phyloP scores from a whole-genome alignment of 2,888 invertebrate genomes.

The Phengaris arion region DNA sequence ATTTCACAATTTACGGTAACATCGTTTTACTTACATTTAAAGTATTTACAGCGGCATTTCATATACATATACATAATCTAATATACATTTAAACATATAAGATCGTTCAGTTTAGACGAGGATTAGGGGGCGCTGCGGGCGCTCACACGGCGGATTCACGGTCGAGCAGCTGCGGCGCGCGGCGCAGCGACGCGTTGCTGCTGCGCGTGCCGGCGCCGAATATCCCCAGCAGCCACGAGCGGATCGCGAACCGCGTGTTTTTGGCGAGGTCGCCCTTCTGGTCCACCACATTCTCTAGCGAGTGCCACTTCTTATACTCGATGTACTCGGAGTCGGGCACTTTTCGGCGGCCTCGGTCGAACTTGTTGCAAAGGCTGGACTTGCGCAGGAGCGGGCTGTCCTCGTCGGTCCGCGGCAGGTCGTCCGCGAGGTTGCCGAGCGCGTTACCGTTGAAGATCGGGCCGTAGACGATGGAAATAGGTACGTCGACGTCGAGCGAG shows the following conservation, averaged over 20 bases:
- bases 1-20: slow-evolving; percentile 80
- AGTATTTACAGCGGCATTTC: slow-evolving; percentile 73
- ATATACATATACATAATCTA: slow-evolving; percentile 60
- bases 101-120: slow-evolving; percentile 23
- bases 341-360: slow-evolving; percentile 62
- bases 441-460: slow-evolving; percentile 70
- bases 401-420: slow-evolving; percentile 56
- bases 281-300: slow-evolving; percentile 84
- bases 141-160: slow-evolving; percentile 72
- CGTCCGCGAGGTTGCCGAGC: slow-evolving; percentile 61
- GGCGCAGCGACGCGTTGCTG: slow-evolving; percentile 74
- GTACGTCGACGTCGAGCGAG: slow-evolving; percentile 59
- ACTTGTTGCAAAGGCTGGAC: slow-evolving; percentile 61
- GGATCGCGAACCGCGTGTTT: slow-evolving; percentile 83
- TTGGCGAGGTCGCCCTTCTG: slow-evolving; percentile 69
- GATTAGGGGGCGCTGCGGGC: slow-evolving; percentile 10
- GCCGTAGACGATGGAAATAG: slow-evolving; percentile 62
- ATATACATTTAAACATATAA: slow-evolving; percentile 43
- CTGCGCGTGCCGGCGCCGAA: slow-evolving; percentile 86
- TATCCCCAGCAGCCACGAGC: slow-evolving; percentile 86
- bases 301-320: slow-evolving; percentile 87
- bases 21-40: slow-evolving; percentile 78
- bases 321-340: slow-evolving; percentile 68
- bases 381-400: slow-evolving; percentile 74
- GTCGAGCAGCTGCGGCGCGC: slow-evolving; percentile 70